Base-by-base conservation (phyloP, 2,888 invertebrate genomes). In the Gymnoscelis rufifasciata region DNA sequence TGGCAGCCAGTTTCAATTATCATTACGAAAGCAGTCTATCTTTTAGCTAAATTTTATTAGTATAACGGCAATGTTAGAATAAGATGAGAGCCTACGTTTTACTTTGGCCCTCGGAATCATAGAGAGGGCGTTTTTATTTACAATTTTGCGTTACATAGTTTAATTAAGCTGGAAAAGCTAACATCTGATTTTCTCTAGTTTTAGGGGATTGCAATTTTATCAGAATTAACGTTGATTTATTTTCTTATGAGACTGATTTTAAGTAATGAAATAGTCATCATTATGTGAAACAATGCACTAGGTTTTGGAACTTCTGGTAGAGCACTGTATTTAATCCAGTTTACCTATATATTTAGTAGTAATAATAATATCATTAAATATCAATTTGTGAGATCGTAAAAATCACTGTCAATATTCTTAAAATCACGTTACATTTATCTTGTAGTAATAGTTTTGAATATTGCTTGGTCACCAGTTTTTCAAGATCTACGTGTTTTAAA, bases 221-320 rank as follows among this genome's bases (percentile, higher is more conserved):
- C 54, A 49, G 52, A 39, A 42, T 46, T 40, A 47, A 43, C 43
- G 50, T 42, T 53, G 51, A 54, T 52, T 74, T 64, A 64, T 82
- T 84, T 79, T 63, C 74, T 80, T 78, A 79, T 76, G 83, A 84
- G 87, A 87, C 86, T 86, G 87, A 86, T 86, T 86, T 86, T 86
- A 79, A 73, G 84, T 84, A 84, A 82, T 77, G 66, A 64, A 70
- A 70, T 72, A 66, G 70, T 77, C 72, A 59, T 71, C 74, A 61
- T 60, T 63, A 62, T 59, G 67, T 69, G 71, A 67, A 71, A 69
- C 66, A 64, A 19, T 52, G 54, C 60, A 54, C 60, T 58, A 54
- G 60, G 60, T 52, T 64, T 62, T 64, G 62, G 59, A 58, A 45
- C 52, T 43, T 38, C 52, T 51, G 54, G 48, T 54, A 50, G 47